Conservation (phyloP, 2,888 invertebrate species). For the Sinelater perroti region DNA sequence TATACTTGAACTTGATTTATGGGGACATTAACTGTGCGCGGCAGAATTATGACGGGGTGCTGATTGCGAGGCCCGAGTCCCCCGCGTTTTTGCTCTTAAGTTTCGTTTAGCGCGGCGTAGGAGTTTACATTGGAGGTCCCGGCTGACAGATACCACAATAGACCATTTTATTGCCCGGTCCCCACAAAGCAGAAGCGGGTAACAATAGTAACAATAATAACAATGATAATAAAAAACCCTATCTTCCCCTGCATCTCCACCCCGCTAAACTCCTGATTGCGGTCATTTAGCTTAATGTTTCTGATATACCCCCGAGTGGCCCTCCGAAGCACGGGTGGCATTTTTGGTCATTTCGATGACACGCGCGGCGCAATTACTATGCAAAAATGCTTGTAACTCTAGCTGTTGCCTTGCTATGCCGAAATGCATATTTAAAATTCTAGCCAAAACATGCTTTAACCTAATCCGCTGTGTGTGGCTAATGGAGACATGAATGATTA, state of each 20-base stretch:
- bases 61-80: slow-evolving; percentile 7
- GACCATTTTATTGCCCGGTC: slow-evolving; percentile 50
- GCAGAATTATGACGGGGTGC: slow-evolving; percentile 5
- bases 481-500: slow-evolving; percentile 21
- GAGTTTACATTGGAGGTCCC: slow-evolving; percentile 44
- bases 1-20: slow-evolving; percentile 47
- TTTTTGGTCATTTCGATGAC: neutral
- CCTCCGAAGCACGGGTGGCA: neutral
- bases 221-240: slow-evolving; percentile 51
- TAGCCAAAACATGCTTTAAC: slow-evolving; percentile 23
- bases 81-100: neutral
- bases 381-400: slow-evolving; percentile 22
- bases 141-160: slow-evolving; percentile 50
- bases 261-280: slow-evolving; percentile 9
- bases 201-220: slow-evolving; percentile 53
- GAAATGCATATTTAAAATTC: slow-evolving; percentile 25
- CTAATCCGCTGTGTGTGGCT: slow-evolving; percentile 29
- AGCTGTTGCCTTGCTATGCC: slow-evolving; percentile 12
- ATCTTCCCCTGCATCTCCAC: slow-evolving; percentile 4
- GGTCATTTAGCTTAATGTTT: slow-evolving; percentile 9
- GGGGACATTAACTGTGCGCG: slow-evolving; percentile 5
- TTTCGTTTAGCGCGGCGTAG: slow-evolving; percentile 16
- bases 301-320: neutral
- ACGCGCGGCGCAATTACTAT: slow-evolving; percentile 10
- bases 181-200: slow-evolving; percentile 51